Evolutionary conservation across 2,113 vertebrate species (phyloP).

Genomic region (Mustelus asterias): DNA sequence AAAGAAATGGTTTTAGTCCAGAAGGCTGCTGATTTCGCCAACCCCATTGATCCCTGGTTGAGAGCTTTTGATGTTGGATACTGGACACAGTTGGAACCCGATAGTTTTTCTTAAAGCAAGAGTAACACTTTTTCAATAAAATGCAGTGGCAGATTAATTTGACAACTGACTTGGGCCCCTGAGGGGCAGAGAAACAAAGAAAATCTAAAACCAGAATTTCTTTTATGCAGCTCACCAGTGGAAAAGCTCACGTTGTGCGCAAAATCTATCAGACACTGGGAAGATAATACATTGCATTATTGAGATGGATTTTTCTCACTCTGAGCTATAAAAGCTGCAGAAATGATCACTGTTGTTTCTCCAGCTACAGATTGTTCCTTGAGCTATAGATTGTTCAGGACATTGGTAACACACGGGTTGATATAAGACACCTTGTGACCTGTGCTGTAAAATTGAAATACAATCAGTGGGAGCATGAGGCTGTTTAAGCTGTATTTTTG

Average conservation of each 20-base stretch:
- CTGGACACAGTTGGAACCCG: not conserved
- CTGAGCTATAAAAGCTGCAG: not conserved
- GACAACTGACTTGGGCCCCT: not conserved
- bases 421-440: slow-evolving; percentile 8
- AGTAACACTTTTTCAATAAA: not conserved
- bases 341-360: slow-evolving; percentile 21
- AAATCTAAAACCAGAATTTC: slow-evolving; percentile 13
- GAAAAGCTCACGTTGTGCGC: not conserved
- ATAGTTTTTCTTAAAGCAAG: not conserved
- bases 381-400: slow-evolving; percentile 27
- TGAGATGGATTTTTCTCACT: slow-evolving; percentile 27
- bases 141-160: not conserved
- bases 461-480: slow-evolving; percentile 16
- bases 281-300: slow-evolving; percentile 27
- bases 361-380: slow-evolving; percentile 13
- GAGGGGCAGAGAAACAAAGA: slow-evolving; percentile 3
- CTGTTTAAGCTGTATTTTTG: slow-evolving; percentile 15
- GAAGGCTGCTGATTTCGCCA: not conserved
- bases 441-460: not conserved
- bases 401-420: not conserved
- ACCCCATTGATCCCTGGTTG: not conserved
- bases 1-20: not conserved
- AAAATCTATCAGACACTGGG: not conserved
- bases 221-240: not conserved
- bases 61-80: not conserved